Evolutionary conservation across 2,888 invertebrate species (phyloP).

Genomic region (Thysanoteuthis rhombus): DNA sequence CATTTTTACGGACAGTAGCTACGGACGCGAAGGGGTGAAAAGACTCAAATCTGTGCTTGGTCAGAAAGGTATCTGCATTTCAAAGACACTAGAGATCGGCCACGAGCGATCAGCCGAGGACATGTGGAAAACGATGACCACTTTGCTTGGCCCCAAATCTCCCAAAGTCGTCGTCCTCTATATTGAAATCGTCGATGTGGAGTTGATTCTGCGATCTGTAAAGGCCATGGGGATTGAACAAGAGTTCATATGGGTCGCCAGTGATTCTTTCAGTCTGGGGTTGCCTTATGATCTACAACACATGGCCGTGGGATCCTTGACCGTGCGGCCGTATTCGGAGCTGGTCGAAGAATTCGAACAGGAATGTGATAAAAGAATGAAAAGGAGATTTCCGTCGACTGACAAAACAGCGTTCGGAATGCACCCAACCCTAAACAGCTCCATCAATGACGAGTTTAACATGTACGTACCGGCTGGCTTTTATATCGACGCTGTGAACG

Average conservation of each 20-base stretch:
- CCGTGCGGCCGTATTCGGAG: conserved; percentile 38
- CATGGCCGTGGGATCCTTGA: conserved; percentile 40
- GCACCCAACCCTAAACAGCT: not conserved
- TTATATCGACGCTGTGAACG: conserved; percentile 50
- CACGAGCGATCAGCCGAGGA: conserved; percentile 33
- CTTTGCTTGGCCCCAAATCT: conserved; percentile 35
- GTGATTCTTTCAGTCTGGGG: conserved; percentile 50
- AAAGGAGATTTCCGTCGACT: not conserved
- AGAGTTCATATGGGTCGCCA: conserved; percentile 61
- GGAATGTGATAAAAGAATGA: not conserved
- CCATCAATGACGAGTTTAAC: conserved; percentile 24
- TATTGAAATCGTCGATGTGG: conserved; percentile 53
- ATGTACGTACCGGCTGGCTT: conserved; percentile 28
- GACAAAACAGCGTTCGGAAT: not conserved
- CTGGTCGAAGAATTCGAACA: conserved; percentile 27
- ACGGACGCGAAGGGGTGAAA: conserved; percentile 54
- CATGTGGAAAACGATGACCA: conserved; percentile 38
- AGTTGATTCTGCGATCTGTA: conserved; percentile 45
- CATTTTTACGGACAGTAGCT: conserved; percentile 77
- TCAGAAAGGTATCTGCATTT: conserved; percentile 50
- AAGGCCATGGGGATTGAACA: conserved; percentile 39
- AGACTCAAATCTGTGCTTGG: conserved; percentile 37
- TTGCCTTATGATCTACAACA: conserved; percentile 39
- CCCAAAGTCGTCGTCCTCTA: conserved; percentile 56
- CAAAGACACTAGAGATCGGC: conserved; percentile 44